Percentiles rank a stretch among this genome's conserved stretches.
phyloP scores from a whole-genome alignment of 2,113 vertebrate species.

The Tylochromis polylepis region DNA sequence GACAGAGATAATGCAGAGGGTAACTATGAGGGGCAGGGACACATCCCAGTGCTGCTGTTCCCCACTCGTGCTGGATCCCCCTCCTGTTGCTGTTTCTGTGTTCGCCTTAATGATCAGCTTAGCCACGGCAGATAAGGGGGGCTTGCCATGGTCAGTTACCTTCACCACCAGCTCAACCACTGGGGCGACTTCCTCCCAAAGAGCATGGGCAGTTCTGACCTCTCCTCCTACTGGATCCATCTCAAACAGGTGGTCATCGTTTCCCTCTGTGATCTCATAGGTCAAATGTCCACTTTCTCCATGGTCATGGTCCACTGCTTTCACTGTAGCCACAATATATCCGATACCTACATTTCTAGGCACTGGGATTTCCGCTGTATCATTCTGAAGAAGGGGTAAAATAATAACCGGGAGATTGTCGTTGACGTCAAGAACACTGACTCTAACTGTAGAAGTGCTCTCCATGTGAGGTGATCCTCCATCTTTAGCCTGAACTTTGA shows the following conservation, averaged over 20 bases:
- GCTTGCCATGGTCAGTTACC: conserved; percentile 97
- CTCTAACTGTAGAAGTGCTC: conserved; percentile 89
- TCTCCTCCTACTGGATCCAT: conserved; percentile 92
- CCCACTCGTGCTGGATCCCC: conserved; percentile 83
- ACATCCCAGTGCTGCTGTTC: conserved; percentile 95
- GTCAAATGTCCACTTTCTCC: conserved; percentile 97
- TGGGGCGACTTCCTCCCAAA: conserved; percentile 92
- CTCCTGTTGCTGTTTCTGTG: conserved; percentile 80
- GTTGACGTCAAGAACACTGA: conserved; percentile 91
- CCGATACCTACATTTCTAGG: conserved; percentile 93
- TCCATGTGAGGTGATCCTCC: conserved; percentile 92
- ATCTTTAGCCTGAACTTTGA: conserved; percentile 96
- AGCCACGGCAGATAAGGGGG: conserved; percentile 91
- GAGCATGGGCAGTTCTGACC: conserved; percentile 88
- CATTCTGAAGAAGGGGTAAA: conserved; percentile 89
- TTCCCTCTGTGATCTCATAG: conserved; percentile 94
- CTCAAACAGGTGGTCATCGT: conserved; percentile 95
- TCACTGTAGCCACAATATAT: conserved; percentile 90
- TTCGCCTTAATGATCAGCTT: conserved; percentile 93
- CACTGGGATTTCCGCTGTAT: conserved; percentile 93
- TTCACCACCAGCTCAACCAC: conserved; percentile 94
- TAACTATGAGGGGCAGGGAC: conserved; percentile 95
- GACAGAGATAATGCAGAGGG: conserved; percentile 95
- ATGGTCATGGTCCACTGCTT: conserved; percentile 92
- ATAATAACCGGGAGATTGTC: conserved; percentile 96